Evolutionary conservation across 2,888 invertebrate species (phyloP).

Genomic region (Drepana falcataria): DNA sequence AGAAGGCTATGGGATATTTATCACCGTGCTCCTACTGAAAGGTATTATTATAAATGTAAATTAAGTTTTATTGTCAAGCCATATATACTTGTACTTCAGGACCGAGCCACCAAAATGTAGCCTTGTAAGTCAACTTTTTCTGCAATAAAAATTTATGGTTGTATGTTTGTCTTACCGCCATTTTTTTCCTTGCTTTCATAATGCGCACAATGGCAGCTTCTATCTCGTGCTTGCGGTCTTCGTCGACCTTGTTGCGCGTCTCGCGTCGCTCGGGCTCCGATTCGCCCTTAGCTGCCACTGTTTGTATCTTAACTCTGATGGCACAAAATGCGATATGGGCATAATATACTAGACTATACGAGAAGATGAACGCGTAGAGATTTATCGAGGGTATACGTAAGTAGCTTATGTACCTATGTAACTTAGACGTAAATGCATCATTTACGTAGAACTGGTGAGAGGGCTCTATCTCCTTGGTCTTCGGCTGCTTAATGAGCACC

Average conservation of each 20-base stretch:
- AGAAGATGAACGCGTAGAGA: not conserved
- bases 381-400: not conserved
- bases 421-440: constrained; percentile 98
- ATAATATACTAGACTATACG: not conserved
- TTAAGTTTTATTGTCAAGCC: no score
- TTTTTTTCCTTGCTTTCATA: constrained; percentile 98
- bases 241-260: constrained; percentile 98
- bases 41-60: no score
- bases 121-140: no score
- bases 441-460: constrained; percentile 96
- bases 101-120: no score
- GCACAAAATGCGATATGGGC: not conserved
- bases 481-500: constrained; percentile 95
- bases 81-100: no score
- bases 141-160: no score
- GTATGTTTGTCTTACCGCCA: constrained; percentile 80
- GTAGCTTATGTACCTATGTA: constrained; percentile 83
- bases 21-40: no score
- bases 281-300: constrained; percentile 96
- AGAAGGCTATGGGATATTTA: no score
- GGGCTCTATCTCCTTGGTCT: constrained; percentile 98
- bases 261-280: constrained; percentile 99
- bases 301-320: constrained; percentile 92
- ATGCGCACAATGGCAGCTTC: constrained; percentile 99
- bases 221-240: constrained; percentile 99